Conservation (phyloP, 1,140 invertebrate genomes). For the Oryctes rhinoceros region DNA sequence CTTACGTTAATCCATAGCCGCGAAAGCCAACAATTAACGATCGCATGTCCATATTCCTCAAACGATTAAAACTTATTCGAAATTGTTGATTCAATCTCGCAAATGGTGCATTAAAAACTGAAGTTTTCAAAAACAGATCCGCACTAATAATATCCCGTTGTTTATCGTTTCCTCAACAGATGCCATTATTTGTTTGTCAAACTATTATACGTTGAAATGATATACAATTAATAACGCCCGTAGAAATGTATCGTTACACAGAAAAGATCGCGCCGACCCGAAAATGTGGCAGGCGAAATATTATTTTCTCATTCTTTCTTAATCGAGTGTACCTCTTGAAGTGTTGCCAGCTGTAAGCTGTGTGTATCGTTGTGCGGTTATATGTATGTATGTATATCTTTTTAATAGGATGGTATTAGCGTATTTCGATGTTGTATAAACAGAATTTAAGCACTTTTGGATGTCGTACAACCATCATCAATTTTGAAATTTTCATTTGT, state of each 20-base stretch:
- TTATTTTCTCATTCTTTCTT: slow-evolving; percentile 20
- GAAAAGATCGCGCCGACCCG: not conserved
- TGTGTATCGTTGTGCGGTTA: slow-evolving; percentile 29
- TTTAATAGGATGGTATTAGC: slow-evolving; percentile 36
- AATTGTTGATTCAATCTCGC: too few relatives aligned
- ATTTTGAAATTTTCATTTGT: slow-evolving; percentile 36
- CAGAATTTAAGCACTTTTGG: slow-evolving; percentile 36
- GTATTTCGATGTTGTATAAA: slow-evolving; percentile 35
- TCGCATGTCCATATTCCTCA: too few relatives aligned
- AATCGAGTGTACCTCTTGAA: slow-evolving; percentile 5
- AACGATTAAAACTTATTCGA: too few relatives aligned
- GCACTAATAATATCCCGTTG: too few relatives aligned
- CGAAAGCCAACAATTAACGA: too few relatives aligned
- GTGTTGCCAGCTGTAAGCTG: slow-evolving; percentile 1
- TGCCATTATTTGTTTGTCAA: too few relatives aligned
- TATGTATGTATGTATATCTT: slow-evolving; percentile 10
- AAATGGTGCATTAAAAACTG: too few relatives aligned
- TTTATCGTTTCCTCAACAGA: too few relatives aligned
- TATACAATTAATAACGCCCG: not conserved
- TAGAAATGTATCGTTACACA: not conserved
- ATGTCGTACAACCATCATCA: slow-evolving; percentile 27
- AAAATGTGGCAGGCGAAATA: not conserved
- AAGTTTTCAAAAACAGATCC: too few relatives aligned
- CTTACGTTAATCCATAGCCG: too few relatives aligned
- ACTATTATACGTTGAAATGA: too few relatives aligned